Evolutionary conservation across 2,888 invertebrate genomes (phyloP).

Genomic region (Megalurothrips usitatus): DNA sequence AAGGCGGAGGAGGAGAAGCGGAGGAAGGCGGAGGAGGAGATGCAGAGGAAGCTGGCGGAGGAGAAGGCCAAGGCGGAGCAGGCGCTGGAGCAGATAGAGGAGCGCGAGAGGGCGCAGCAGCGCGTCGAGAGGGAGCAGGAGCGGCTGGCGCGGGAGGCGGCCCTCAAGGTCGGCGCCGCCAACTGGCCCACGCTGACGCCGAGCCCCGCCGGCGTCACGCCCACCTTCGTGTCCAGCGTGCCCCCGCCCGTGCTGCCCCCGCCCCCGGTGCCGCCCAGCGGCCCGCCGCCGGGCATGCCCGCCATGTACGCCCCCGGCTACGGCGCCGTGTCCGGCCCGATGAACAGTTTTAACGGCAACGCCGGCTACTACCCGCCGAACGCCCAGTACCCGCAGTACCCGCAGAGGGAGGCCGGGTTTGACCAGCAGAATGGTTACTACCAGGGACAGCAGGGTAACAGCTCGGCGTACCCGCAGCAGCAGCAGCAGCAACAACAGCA

Average conservation of each 20-base stretch:
- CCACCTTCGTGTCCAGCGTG: background rate
- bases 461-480: background rate
- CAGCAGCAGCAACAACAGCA: background rate
- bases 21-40: background rate
- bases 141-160: background rate
- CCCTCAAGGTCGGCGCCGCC: background rate
- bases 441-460: background rate
- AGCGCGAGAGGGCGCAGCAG: background rate
- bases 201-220: background rate
- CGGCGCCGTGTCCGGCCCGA: background rate
- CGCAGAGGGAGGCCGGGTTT: background rate
- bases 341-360: background rate
- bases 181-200: background rate
- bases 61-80: background rate
- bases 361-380: background rate
- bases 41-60: background rate
- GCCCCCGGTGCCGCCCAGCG: background rate
- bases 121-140: background rate
- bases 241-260: background rate
- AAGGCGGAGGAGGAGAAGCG: conserved; percentile 26
- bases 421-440: background rate
- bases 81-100: background rate
- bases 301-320: background rate
- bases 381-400: background rate
- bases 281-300: background rate